Evolutionary conservation across 2,888 invertebrate species (phyloP).

Genomic region (Calliopum simillimum): DNA sequence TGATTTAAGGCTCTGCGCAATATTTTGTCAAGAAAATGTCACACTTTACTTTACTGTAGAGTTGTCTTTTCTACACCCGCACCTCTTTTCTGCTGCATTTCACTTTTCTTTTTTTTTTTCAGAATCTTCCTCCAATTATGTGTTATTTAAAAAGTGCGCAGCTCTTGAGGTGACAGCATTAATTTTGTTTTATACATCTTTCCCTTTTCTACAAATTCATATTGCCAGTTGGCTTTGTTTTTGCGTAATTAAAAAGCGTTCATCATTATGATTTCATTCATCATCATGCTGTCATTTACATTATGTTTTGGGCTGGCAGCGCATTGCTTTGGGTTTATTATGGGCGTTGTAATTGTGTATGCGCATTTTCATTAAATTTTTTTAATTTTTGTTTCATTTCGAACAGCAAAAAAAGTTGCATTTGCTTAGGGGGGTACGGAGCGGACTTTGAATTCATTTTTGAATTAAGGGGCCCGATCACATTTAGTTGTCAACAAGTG

Average conservation of each 20-base stretch:
- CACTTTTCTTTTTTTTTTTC: background rate
- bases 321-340: background rate
- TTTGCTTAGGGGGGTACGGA: background rate
- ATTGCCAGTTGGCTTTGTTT: background rate
- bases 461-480: too few species aligned
- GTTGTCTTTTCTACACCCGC: background rate
- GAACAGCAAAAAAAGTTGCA: background rate
- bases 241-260: slow-evolving; percentile 4
- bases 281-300: background rate
- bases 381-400: background rate
- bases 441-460: too few species aligned
- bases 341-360: background rate
- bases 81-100: background rate
- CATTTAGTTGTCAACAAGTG: too few species aligned
- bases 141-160: background rate
- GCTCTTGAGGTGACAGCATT: slow-evolving; percentile 8
- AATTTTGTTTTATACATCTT: background rate
- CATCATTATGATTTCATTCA: slow-evolving; percentile 3
- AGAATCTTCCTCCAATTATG: background rate
- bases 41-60: background rate
- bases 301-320: background rate
- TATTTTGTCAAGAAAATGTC: too few species aligned
- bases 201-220: background rate
- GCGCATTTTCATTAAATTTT: background rate
- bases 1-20: background rate